Conservation (phyloP, 2,113 vertebrate genomes). For the Gopherus flavomarginatus region DNA sequence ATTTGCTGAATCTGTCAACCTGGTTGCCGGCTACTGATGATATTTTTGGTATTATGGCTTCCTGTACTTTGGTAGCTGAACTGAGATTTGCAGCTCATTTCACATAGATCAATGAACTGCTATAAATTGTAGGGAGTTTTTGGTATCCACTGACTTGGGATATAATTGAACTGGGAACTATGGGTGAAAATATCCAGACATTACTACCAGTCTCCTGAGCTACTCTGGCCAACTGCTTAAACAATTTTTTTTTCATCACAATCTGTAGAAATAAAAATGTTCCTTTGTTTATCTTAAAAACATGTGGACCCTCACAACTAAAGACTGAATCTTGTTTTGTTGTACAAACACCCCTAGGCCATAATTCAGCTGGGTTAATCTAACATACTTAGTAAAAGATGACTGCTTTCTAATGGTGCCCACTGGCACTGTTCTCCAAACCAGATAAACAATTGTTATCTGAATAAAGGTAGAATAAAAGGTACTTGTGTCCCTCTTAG, state of each 20-base stretch:
- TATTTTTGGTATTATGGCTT: background rate
- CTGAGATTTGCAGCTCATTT: background rate
- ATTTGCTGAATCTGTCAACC: background rate
- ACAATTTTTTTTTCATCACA: background rate
- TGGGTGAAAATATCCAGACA: rapidly evolving
- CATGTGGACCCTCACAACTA: background rate
- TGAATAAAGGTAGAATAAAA: conserved; percentile 56
- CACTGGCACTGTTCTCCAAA: conserved; percentile 36
- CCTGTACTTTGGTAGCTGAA: background rate
- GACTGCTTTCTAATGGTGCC: conserved; percentile 10
- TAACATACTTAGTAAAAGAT: background rate
- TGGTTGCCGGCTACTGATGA: background rate
- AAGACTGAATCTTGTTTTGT: background rate
- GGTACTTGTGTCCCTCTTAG: conserved; percentile 50
- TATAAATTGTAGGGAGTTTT: background rate
- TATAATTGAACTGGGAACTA: background rate
- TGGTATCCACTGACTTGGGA: background rate
- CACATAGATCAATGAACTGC: background rate
- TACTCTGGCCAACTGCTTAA: background rate
- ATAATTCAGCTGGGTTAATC: background rate
- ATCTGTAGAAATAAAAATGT: background rate
- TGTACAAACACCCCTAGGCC: background rate
- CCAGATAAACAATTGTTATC: conserved; percentile 32
- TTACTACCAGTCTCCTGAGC: background rate
- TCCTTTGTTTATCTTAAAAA: background rate